These are phyloP conservation scores for Samia ricini DNA, from an alignment of 1,140 invertebrate genomes.

Conservation along the genomic window DNA sequence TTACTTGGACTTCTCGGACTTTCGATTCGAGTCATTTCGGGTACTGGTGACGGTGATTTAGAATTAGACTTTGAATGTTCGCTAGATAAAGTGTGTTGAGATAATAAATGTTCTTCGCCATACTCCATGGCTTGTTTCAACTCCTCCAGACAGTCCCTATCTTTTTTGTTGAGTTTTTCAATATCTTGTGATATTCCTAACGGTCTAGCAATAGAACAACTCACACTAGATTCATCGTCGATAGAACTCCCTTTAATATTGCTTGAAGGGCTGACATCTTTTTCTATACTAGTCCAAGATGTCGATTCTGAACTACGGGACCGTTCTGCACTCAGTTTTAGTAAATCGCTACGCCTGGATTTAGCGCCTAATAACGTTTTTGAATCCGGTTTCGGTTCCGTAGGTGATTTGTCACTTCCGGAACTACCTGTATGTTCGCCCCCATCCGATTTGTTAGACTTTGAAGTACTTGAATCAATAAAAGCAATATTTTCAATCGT, in stretches of 20 bases:
- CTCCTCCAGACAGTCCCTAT: slow-evolving; percentile 70
- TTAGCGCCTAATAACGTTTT: slow-evolving; percentile 69
- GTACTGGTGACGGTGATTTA: slow-evolving; percentile 66
- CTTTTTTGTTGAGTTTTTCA: slow-evolving; percentile 79
- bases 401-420: slow-evolving; percentile 68
- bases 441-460: slow-evolving; percentile 65
- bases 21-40: slow-evolving; percentile 62
- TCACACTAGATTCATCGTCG: slow-evolving; percentile 87
- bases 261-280: slow-evolving; percentile 78
- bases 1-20: slow-evolving; percentile 69
- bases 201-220: slow-evolving; percentile 87
- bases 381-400: slow-evolving; percentile 57
- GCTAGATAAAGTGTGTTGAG: slow-evolving; percentile 63
- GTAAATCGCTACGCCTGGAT: slow-evolving; percentile 70
- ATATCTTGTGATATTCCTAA: slow-evolving; percentile 86
- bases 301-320: slow-evolving; percentile 82
- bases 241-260: slow-evolving; percentile 81
- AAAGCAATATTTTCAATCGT: slow-evolving; percentile 74
- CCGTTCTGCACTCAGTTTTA: slow-evolving; percentile 81
- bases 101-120: slow-evolving; percentile 67
- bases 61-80: slow-evolving; percentile 72
- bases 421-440: slow-evolving; percentile 70
- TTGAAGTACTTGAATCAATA: slow-evolving; percentile 65
- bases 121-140: slow-evolving; percentile 74
- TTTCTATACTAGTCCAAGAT: slow-evolving; percentile 80